A percentile compares a stretch with the other conserved stretches of the same genome.
Evolutionary conservation across 2,113 vertebrate species (phyloP).

Genomic region (Neopipo cinnamomea): DNA sequence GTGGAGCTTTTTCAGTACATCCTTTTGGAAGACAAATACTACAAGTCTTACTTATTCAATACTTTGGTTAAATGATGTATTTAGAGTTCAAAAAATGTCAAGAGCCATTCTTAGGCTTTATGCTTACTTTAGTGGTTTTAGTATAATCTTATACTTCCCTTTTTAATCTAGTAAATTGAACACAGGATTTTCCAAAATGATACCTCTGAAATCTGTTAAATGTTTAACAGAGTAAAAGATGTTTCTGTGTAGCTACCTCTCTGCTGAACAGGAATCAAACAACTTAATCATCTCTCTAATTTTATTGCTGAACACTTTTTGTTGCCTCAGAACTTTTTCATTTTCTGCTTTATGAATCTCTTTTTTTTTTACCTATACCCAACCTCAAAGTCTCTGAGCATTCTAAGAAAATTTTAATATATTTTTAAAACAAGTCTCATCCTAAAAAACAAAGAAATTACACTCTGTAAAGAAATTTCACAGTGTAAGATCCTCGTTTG

Average conservation of each 20-base stretch:
- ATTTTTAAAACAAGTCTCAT: neutral
- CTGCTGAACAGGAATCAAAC: neutral
- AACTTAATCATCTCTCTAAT: neutral
- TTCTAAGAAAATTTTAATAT: neutral
- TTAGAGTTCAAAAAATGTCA: neutral
- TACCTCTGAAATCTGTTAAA: neutral
- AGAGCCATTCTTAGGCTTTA: neutral
- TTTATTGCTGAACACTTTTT: neutral
- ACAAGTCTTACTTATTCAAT: neutral
- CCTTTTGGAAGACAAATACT: neutral
- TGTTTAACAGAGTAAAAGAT: neutral
- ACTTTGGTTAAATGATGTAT: neutral
- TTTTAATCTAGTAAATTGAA: neutral
- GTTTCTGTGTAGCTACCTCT: neutral
- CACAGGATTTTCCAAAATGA: neutral
- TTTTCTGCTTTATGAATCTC: neutral
- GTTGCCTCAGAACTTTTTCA: neutral
- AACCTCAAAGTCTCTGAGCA: neutral
- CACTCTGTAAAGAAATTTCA: neutral
- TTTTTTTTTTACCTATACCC: neutral
- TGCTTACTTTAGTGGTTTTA: neutral
- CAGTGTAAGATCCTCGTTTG: neutral
- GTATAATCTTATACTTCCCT: neutral
- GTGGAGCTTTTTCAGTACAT: constrained; percentile 18
- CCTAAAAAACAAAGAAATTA: neutral